Evolutionary conservation across 2,888 invertebrate species (phyloP).

Genomic region (Pachydiplax longipennis): DNA sequence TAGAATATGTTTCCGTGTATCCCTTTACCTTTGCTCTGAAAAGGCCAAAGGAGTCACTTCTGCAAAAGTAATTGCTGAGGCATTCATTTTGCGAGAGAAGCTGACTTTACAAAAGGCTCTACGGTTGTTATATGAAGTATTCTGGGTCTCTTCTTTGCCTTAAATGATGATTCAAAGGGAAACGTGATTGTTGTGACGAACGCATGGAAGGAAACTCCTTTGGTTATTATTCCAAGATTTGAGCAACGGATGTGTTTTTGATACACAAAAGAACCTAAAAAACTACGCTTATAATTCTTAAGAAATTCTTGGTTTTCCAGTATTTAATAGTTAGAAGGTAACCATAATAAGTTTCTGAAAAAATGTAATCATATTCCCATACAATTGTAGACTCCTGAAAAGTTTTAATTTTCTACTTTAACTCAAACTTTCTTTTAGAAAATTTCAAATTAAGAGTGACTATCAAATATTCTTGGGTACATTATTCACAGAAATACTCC

Average conservation of each 20-base stretch:
- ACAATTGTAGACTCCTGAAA: no score
- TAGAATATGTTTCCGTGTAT: neutral
- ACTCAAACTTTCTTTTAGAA: no score
- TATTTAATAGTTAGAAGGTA: no score
- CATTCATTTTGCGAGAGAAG: neutral
- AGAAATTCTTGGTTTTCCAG: no score
- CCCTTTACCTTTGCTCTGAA: neutral
- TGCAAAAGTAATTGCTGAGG: slow-evolving; percentile 30
- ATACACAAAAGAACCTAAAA: neutral
- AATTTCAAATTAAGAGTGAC: no score
- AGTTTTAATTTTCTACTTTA: no score
- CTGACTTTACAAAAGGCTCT: neutral
- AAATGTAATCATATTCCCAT: no score
- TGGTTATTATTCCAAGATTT: neutral
- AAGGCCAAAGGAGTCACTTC: neutral
- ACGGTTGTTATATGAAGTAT: neutral
- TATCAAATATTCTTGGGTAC: no score
- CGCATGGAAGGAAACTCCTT: neutral
- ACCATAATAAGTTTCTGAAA: no score
- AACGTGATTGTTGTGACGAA: neutral
- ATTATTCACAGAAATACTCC: no score
- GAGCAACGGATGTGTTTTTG: neutral
- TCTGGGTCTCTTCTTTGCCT: neutral
- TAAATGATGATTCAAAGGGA: neutral
- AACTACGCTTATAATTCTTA: neutral